phyloP scores from a whole-genome alignment of 2,797 vertebrate genomes.

The Amazona finschi region DNA sequence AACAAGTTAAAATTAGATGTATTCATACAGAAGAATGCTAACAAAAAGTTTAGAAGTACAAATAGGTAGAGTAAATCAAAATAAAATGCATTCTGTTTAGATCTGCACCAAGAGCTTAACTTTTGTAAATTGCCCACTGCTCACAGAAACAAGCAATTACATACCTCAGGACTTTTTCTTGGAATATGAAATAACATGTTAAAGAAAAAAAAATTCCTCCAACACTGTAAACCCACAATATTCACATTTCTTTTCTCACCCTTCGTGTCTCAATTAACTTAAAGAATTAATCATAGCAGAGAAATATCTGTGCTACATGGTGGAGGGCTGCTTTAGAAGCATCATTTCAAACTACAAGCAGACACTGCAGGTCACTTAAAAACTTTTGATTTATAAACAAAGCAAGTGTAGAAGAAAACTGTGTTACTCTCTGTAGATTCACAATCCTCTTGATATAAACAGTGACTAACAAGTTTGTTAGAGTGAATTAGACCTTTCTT shows the following conservation, averaged over 20 bases:
- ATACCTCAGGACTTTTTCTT: not conserved
- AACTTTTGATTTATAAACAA: slow-evolving; percentile 82
- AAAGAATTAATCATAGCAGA: slow-evolving; percentile 24
- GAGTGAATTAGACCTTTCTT: slow-evolving; percentile 94
- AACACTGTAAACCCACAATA: not conserved
- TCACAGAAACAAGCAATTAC: not conserved
- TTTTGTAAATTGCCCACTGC: not conserved
- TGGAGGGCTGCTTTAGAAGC: slow-evolving; percentile 43
- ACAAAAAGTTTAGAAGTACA: not conserved
- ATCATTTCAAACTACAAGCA: slow-evolving; percentile 63
- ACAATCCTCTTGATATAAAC: slow-evolving; percentile 82
- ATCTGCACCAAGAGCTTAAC: not conserved
- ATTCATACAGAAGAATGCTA: not conserved
- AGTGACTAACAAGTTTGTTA: slow-evolving; percentile 92
- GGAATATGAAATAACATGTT: not conserved
- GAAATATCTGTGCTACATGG: slow-evolving; percentile 10
- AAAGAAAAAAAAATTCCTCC: not conserved
- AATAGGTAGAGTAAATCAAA: not conserved
- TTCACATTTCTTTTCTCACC: not conserved
- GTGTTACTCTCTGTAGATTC: slow-evolving; percentile 77
- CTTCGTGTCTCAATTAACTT: not conserved
- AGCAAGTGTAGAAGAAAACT: slow-evolving; percentile 72
- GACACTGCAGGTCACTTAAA: slow-evolving; percentile 80
- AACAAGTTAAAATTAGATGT: not conserved
- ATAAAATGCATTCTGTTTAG: not conserved